These are phyloP conservation scores for Steatocranus sp. DNA, from an alignment of 2,797 vertebrate species.

Conservation along the genomic window DNA sequence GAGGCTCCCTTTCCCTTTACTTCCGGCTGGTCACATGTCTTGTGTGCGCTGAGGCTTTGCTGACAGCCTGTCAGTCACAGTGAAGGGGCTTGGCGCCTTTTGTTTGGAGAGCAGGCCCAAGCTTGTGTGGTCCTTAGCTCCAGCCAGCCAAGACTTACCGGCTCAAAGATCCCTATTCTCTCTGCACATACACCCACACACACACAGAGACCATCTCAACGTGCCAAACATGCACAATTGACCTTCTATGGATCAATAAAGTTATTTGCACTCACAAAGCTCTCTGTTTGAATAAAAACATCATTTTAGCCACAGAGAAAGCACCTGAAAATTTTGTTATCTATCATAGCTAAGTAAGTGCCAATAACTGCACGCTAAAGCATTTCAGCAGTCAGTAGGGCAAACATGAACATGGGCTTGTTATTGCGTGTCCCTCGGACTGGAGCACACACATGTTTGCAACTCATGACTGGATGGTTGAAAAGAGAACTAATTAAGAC, in stretches of 20 bases:
- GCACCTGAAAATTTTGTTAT: neutral
- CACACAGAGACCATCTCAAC: conserved; percentile 15
- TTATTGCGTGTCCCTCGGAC: conserved; percentile 21
- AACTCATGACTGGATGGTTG: conserved; percentile 56
- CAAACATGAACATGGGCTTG: neutral
- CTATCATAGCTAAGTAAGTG: neutral
- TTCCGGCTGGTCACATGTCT: conserved; percentile 69
- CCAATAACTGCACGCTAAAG: neutral
- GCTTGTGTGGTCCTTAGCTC: conserved; percentile 78
- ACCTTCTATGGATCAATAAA: neutral
- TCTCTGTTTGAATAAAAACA: neutral
- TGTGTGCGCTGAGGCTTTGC: conserved; percentile 60
- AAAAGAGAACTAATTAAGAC: conserved; percentile 69
- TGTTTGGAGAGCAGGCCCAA: conserved; percentile 70
- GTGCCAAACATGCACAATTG: conserved; percentile 11
- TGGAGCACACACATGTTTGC: conserved; percentile 58
- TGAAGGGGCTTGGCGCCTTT: conserved; percentile 65
- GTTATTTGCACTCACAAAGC: neutral
- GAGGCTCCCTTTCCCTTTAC: conserved; percentile 41
- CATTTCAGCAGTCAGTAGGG: neutral
- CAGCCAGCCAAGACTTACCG: conserved; percentile 50
- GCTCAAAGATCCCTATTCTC: conserved; percentile 56
- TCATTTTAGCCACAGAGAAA: neutral
- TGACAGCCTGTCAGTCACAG: conserved; percentile 77
- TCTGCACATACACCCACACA: neutral